Evolutionary conservation across 1,140 invertebrate genomes (phyloP), one percentile per base, ranked within the genome.

Genomic region (Drosophila rufa): DNA sequence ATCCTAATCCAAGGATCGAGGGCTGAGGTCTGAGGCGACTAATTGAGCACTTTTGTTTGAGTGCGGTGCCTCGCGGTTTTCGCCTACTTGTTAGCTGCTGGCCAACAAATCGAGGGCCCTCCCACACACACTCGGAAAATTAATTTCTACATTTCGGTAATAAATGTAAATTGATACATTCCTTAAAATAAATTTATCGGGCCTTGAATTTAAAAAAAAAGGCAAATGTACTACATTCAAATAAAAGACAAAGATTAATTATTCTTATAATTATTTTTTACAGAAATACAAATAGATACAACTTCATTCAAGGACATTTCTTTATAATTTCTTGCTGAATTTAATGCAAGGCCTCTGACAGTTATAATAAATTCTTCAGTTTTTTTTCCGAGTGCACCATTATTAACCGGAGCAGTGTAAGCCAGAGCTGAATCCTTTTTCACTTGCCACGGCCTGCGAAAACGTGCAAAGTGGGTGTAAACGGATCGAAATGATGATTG

Each of bases 391-490:
- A 68, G 67, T 70, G 67, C n/a, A 40, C 67, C 42, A 62, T 76
- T 81, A 71, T 76, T 65, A 76, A 48, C 79, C 47, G 30, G 55
- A 69, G 57, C 53, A 22, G 42, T 50, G 57, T 36, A 36, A 60
- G 59, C 48, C 53, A 42, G 51, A 40, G 48, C 60, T 55, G 77
- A 89, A 89, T 89, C 84, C 84, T 89, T 89, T 89, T 81, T 85
- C 85, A 81, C 85, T 90, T 80, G 68, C 55, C 81, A 57, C 48
- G 59, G 64, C 66, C 58, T 76, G 85, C 82, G 79, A 90, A 89
- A 89, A 89, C 85, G 86, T 89, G 85, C 85, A 90, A 89, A 89
- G 85, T 89, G 85, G 85, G 85, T 89, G 85, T 90, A 89, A 89
- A 89, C 85, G 85, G 85, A 90, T 89, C 85, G 81, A 84, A 80